Evolutionary conservation across 2,888 invertebrate species (phyloP).

Genomic region (Lottia scabra): DNA sequence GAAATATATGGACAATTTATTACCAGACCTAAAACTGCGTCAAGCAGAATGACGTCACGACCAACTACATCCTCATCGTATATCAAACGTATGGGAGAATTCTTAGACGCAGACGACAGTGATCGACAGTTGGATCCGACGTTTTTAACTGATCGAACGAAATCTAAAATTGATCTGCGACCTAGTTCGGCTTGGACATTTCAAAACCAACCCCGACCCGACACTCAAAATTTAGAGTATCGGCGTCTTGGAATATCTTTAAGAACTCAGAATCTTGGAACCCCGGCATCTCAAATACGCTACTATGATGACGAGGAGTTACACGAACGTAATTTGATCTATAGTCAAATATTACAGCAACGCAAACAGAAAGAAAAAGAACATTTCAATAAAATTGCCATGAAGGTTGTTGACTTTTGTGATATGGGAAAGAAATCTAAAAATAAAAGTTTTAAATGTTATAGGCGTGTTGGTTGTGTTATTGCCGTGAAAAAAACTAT

Average conservation of each 20-base stretch:
- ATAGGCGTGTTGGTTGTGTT: neutral
- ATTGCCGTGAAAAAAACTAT: neutral
- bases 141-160: conserved; percentile 15
- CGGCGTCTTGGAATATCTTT: neutral
- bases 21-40: conserved; percentile 9
- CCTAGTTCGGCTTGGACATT: conserved; percentile 28
- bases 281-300: conserved; percentile 16
- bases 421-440: conserved; percentile 6
- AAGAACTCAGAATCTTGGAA: neutral
- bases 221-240: neutral
- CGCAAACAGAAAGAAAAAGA: conserved; percentile 20
- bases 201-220: neutral
- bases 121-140: conserved; percentile 12
- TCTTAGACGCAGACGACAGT: conserved; percentile 11
- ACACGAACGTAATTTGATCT: conserved; percentile 26
- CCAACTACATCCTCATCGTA: conserved; percentile 12
- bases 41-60: conserved; percentile 1
- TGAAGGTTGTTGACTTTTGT: conserved; percentile 24
- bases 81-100: conserved; percentile 9
- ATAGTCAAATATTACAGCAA: conserved; percentile 20
- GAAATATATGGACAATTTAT: conserved; percentile 21
- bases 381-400: conserved; percentile 11
- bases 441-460: neutral
- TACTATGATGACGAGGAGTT: conserved; percentile 33
- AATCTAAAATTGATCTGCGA: conserved; percentile 29